phyloP scores from a whole-genome alignment of 2,888 invertebrate species.

The Melanophora roralis region DNA sequence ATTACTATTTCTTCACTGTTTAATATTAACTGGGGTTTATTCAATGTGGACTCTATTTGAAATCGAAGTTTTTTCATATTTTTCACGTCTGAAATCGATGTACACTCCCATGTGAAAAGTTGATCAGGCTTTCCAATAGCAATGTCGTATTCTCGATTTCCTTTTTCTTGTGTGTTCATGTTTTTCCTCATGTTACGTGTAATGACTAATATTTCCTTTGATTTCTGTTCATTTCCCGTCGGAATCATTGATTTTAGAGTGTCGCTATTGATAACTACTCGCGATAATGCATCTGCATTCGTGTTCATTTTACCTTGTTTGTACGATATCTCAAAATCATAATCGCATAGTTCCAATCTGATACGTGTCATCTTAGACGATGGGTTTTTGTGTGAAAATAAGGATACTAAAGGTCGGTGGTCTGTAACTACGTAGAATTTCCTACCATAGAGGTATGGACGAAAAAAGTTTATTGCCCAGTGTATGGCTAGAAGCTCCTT shows the following conservation, averaged over 20 bases:
- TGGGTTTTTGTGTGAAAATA: constrained; percentile 23
- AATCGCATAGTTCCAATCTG: constrained; percentile 14
- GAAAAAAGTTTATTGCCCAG: not conserved
- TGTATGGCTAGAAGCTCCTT: not conserved
- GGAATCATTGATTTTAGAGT: too few relatives aligned
- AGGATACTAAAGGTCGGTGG: not conserved
- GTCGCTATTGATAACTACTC: not conserved
- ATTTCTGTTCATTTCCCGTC: too few relatives aligned
- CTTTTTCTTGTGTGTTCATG: too few relatives aligned
- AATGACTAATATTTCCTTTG: too few relatives aligned
- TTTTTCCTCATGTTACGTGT: too few relatives aligned
- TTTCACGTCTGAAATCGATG: too few relatives aligned
- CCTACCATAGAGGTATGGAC: constrained; percentile 1
- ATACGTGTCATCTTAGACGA: constrained; percentile 30
- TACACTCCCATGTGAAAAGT: too few relatives aligned
- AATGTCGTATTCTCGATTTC: too few relatives aligned
- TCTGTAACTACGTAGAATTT: not conserved
- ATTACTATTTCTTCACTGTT: too few relatives aligned
- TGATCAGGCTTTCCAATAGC: not conserved
- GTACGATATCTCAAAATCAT: constrained; percentile 26
- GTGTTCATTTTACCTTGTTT: constrained; percentile 13
- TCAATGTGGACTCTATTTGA: too few relatives aligned
- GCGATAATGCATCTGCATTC: constrained; percentile 5
- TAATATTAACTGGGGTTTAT: too few relatives aligned
- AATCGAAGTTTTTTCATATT: too few relatives aligned